Evolutionary conservation across 2,888 invertebrate genomes (phyloP).

Genomic region (Ophioninae sp.): DNA sequence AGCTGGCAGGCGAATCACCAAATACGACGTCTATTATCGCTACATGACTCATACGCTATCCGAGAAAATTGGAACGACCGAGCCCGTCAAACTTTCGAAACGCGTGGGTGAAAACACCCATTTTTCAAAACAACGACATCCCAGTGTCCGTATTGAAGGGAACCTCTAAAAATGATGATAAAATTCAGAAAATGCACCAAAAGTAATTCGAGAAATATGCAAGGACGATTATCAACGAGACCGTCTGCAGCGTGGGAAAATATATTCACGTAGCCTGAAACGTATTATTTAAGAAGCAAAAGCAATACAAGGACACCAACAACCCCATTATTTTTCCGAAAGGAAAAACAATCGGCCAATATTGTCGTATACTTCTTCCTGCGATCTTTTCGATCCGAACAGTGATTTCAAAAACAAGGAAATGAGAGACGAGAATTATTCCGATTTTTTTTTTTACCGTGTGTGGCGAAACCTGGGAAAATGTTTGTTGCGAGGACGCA

Average conservation of each 20-base stretch:
- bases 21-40: slow-evolving; percentile 43
- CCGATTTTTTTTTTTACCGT: slow-evolving; percentile 13
- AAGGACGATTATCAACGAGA: slow-evolving; percentile 22
- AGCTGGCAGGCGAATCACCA: slow-evolving; percentile 26
- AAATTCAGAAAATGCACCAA: not conserved
- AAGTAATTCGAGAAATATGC: slow-evolving; percentile 33
- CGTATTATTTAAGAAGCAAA: slow-evolving; percentile 34
- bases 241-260: slow-evolving; percentile 54
- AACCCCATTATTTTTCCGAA: slow-evolving; percentile 31
- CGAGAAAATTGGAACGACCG: slow-evolving; percentile 39
- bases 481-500: slow-evolving; percentile 25
- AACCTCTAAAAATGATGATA: slow-evolving; percentile 5
- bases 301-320: slow-evolving; percentile 42
- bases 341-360: slow-evolving; percentile 6
- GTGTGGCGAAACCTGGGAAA: slow-evolving; percentile 19
- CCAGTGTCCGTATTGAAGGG: not conserved
- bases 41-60: slow-evolving; percentile 48
- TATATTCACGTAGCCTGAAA: slow-evolving; percentile 42
- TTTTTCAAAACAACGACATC: not conserved
- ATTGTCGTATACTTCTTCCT: slow-evolving; percentile 1
- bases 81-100: slow-evolving; percentile 33
- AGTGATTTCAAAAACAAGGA: not conserved
- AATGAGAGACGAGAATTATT: not conserved
- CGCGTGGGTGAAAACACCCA: slow-evolving; percentile 13
- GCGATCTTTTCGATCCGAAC: slow-evolving; percentile 5